Conservation (phyloP, 92 coral and sea anemone species). For the Parazoanthus atlanticus region DNA sequence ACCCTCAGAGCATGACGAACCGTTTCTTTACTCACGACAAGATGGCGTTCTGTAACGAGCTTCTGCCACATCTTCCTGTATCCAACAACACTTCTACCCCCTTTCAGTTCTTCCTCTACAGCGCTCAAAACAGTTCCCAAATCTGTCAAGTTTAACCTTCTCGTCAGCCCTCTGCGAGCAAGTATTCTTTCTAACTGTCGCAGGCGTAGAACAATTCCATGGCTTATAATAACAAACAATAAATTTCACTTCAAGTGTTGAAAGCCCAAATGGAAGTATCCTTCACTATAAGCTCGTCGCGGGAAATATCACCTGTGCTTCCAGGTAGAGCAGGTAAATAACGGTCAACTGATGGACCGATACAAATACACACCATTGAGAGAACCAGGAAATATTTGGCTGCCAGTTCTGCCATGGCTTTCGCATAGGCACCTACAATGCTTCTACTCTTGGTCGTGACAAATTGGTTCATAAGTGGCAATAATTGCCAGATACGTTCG, state of each 20-base stretch:
- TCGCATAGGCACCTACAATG: no score
- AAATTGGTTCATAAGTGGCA: no score
- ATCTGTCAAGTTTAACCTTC: slow-evolving; percentile 32
- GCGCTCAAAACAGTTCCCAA: slow-evolving; percentile 26
- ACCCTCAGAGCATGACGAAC: slow-evolving; percentile 24
- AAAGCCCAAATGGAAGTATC: slow-evolving; percentile 53
- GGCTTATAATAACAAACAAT: neutral
- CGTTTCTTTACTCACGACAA: slow-evolving; percentile 29
- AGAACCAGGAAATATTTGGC: slow-evolving; percentile 24
- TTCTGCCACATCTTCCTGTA: slow-evolving; percentile 27
- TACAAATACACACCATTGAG: no score
- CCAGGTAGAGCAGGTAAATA: no score
- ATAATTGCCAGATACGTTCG: no score
- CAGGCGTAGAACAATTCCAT: slow-evolving; percentile 47
- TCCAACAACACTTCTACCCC: slow-evolving; percentile 35
- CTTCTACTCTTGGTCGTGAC: no score
- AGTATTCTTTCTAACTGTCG: slow-evolving; percentile 47
- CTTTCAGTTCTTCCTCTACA: slow-evolving; percentile 37
- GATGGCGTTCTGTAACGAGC: slow-evolving; percentile 28
- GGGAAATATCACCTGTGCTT: no score
- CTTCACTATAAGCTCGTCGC: slow-evolving; percentile 41
- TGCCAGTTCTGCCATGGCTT: neutral
- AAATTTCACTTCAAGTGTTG: slow-evolving; percentile 53
- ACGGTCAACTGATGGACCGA: no score
- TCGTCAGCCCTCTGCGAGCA: slow-evolving; percentile 34